Base-by-base conservation (phyloP, 2,888 invertebrate genomes). In the Diloba caeruleocephala region DNA sequence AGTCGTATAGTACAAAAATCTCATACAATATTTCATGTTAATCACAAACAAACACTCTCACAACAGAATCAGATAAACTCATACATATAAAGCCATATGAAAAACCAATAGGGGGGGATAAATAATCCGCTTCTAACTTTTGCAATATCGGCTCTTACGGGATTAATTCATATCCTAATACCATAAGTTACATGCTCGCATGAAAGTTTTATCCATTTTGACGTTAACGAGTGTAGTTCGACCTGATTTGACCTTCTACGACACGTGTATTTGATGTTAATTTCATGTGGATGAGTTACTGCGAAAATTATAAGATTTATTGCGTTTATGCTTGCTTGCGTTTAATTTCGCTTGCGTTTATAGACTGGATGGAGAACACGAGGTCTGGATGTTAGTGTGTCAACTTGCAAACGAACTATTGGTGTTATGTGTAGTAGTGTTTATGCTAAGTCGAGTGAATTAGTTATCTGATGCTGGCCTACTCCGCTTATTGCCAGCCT, bases 61-160 rank as follows among this genome's bases (percentile, higher is more conserved):
- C 66, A 56, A 31, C 49, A 57, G 51, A 70, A 56, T 65, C 63
- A 59, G 49, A 63, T 37, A 50, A 56, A 52, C 59, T 54, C 59
- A 38, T 44, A 29, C 53, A 55, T 51, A 71, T 71, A 64, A 75
- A 76, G 71, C 74, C 74, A 54, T 68, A 64, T 67, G 54, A 70
- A 64, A 69, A 65, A 62, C 58, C 68, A 74, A 80, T 78, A 76
- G 74, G 66, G 38, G 62, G 71, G 76, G 71, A 74, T 76, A 76
- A 81, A 79, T 85, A 70, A 68, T 84, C 58, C 53, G 9, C 29
- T 32, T 37, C 70, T 37, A 71, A 71, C 71, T 71, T 71, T 82
- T 52, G 80, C 82, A 86, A 86, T 85, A 86, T 86, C 75, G 74
- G 69, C 78, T 79, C 82, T 74, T 78, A 74, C 66, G 78, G 84